These are phyloP conservation scores for Tamandua tetradactyla DNA, from an alignment of 2,797 vertebrate genomes.

Conservation along the genomic window DNA sequence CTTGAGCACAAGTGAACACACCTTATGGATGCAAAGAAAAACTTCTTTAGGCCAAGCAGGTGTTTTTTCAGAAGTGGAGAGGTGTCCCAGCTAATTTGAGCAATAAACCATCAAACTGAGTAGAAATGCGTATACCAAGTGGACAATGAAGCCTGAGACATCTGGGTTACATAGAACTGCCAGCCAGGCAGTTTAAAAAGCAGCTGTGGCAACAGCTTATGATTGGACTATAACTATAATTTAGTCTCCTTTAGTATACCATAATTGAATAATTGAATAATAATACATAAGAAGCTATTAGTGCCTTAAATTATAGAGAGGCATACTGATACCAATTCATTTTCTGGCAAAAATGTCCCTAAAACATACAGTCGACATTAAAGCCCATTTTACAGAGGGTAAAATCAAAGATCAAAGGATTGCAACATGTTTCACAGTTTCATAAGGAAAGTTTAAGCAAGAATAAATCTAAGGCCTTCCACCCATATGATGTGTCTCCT, in stretches of 20 bases:
- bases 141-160: neutral
- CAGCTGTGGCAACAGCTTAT: neutral
- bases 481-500: neutral
- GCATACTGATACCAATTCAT: neutral
- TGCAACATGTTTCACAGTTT: neutral
- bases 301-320: neutral
- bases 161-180: neutral
- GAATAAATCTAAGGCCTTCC: neutral
- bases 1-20: neutral
- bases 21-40: neutral
- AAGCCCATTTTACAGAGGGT: neutral
- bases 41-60: neutral
- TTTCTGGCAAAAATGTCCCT: neutral
- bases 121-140: neutral
- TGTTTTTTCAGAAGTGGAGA: neutral
- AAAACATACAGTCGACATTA: neutral
- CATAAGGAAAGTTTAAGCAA: neutral
- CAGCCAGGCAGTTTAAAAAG: constrained; percentile 35
- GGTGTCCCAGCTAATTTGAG: neutral
- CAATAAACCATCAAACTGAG: neutral
- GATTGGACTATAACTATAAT: constrained; percentile 38
- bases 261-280: constrained; percentile 58
- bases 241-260: constrained; percentile 50
- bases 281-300: constrained; percentile 20
- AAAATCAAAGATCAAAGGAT: constrained; percentile 21